Base-by-base conservation (phyloP, 2,113 vertebrate genomes). In the Baryphthengus martii region DNA sequence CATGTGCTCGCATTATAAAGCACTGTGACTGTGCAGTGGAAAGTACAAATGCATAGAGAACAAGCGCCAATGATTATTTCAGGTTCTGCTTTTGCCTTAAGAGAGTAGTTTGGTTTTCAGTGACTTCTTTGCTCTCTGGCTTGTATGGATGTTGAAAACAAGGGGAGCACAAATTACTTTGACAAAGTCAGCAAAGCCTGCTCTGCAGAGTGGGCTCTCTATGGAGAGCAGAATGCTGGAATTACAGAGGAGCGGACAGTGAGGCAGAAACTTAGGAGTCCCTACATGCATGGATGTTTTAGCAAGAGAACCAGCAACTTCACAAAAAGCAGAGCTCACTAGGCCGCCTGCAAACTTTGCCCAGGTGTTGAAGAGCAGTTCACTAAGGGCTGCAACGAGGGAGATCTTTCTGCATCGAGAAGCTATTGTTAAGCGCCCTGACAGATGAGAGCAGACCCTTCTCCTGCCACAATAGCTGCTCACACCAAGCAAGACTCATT, bases 381-480 rank as follows among this genome's bases (percentile, higher is more conserved):
- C 72, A 49, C 66, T 93, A 58, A 89, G 92, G 91, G 84, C 20
- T 61, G 73, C 95, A 68, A 74, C 40, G 68, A 93, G 70, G 63
- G 95, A 93, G 79, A 95, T 75, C 86, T 37, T 55, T 80, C 65
- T 72, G 92, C 53, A 26, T 12, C 45, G 88, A 59, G 78, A 53
- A 85, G 95, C 97, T 93, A 92, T 97, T 98, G 97, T 97, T 91
- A 90, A 95, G 96, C 7, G 19, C 95, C 97, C 95, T 55, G 39
- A 93, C 97, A 97, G 97, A 98, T 82, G 97, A 98, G 97, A 95
- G 86, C 97, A 97, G 97, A 97, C 98, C 98, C 98, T 97, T 97
- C 96, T 96, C 96, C 95, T 91, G 95, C 97, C 98, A 98, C 98
- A 98, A 98, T 97, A 97, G 98, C 97, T 95, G 97, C 97, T 98